phyloP scores from a whole-genome alignment of 2,888 invertebrate species.

The Leptinotarsa peninsularis region DNA sequence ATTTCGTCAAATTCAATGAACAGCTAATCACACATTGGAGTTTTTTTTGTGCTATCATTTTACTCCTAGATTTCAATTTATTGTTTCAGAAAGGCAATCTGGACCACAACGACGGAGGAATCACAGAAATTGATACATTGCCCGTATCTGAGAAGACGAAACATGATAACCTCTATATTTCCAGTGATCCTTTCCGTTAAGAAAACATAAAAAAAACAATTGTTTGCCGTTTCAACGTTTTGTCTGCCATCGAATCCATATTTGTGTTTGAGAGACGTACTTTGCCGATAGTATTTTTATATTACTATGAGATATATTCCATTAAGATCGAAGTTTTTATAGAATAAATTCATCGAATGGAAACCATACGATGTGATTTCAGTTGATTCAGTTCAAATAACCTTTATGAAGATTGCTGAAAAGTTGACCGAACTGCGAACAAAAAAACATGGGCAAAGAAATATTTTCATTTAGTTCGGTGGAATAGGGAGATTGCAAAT shows the following conservation, averaged over 20 bases:
- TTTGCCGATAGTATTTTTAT: constrained; percentile 5
- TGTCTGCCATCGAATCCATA: constrained; percentile 2
- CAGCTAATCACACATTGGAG: too few species aligned
- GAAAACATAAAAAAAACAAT: constrained; percentile 15
- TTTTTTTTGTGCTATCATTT: too few species aligned
- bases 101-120: neutral
- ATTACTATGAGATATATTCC: constrained; percentile 2
- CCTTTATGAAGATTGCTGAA: neutral
- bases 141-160: neutral
- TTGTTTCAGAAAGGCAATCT: neutral
- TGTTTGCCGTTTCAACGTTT: neutral
- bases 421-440: neutral
- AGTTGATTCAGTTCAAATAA: neutral
- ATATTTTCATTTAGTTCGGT: too few species aligned
- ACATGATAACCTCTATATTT: constrained; percentile 12
- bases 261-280: neutral
- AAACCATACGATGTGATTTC: neutral
- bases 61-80: neutral
- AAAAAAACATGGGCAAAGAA: too few species aligned
- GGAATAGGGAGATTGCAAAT: too few species aligned
- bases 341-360: neutral
- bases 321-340: constrained; percentile 10
- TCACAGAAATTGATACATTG: neutral
- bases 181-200: constrained; percentile 3
- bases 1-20: too few species aligned